These are phyloP conservation scores for Dasysyrphus tricinctus DNA, from an alignment of 2,888 invertebrate genomes.

Conservation along the genomic window DNA sequence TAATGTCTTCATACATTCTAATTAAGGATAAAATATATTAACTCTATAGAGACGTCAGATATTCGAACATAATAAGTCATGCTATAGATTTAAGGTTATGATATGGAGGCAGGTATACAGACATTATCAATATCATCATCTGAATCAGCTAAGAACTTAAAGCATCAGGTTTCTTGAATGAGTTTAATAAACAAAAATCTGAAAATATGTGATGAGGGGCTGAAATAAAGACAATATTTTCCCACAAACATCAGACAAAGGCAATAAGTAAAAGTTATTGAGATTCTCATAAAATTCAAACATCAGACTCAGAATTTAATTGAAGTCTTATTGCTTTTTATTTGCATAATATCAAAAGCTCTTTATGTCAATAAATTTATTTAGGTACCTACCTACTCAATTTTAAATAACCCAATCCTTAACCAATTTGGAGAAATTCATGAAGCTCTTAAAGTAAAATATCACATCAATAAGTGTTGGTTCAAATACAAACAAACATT, in stretches of 20 bases:
- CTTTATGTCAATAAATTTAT: slow-evolving; percentile 4
- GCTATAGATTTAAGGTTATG: neutral
- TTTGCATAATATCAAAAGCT: slow-evolving; percentile 17
- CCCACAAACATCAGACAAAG: neutral
- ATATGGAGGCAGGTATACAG: neutral
- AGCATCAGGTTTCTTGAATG: neutral
- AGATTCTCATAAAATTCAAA: neutral
- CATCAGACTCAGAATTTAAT: slow-evolving; percentile 7
- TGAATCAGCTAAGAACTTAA: neutral
- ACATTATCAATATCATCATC: neutral
- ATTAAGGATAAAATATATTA: slow-evolving; percentile 11
- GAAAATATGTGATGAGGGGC: no score
- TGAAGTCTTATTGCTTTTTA: neutral
- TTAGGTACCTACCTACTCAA: neutral
- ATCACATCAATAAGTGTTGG: neutral
- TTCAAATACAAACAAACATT: neutral
- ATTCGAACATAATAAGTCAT: neutral
- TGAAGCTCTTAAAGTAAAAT: slow-evolving; percentile 15
- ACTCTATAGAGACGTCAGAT: neutral
- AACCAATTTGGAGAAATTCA: slow-evolving; percentile 2
- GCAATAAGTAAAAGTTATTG: slow-evolving; percentile 7
- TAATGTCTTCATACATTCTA: neutral
- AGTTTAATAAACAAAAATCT: neutral
- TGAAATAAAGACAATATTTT: neutral
- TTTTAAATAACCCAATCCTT: slow-evolving; percentile 3